Evolutionary conservation across 35 echinoderm and acorn worm genomes (phyloP).

Genomic region (Patiria miniata): DNA sequence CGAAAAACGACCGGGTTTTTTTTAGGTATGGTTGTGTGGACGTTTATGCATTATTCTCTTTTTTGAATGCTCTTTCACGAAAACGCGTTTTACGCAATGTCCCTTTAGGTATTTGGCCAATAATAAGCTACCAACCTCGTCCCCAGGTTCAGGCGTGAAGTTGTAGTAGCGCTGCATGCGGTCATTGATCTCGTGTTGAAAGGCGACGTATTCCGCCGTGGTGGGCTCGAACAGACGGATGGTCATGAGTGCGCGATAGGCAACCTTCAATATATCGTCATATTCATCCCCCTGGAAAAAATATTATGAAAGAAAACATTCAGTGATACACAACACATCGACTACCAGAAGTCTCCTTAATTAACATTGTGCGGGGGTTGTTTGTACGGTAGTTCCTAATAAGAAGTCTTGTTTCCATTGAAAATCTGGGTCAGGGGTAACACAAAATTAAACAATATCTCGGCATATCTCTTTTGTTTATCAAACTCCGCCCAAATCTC

Average conservation of each 20-base stretch:
- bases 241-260: constrained; percentile 62
- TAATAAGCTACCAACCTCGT: neutral
- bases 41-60: no score
- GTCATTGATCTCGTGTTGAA: neutral
- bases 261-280: constrained; percentile 43
- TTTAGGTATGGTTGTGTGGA: no score
- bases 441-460: neutral
- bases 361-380: neutral
- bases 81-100: no score
- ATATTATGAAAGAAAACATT: neutral
- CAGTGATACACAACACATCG: neutral
- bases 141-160: neutral
- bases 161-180: neutral
- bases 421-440: neutral
- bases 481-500: no score
- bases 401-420: neutral
- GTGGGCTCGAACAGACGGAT: constrained; percentile 36
- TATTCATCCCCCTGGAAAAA: constrained; percentile 35
- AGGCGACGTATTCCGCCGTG: neutral
- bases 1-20: no score
- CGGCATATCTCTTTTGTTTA: neutral
- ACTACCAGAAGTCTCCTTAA: neutral
- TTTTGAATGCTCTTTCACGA: no score
- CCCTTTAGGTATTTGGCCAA: neutral
- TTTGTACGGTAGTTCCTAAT: no score